phyloP scores from a whole-genome alignment of 2,113 vertebrate species.

The Connochaetes taurinus region DNA sequence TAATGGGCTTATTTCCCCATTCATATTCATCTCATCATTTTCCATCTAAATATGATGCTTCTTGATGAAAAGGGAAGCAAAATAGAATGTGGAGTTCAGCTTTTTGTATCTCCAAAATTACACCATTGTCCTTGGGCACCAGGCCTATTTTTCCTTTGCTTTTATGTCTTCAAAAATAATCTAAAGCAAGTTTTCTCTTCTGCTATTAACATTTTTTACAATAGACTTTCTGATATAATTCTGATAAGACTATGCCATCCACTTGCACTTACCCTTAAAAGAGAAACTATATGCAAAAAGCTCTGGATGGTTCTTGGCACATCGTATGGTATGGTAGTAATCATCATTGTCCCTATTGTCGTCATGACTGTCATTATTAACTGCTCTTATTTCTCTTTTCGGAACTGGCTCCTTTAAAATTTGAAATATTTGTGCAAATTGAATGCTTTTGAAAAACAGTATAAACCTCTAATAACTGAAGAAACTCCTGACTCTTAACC shows the following conservation, averaged over 20 bases:
- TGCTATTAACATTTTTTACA: neutral
- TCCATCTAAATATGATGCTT: neutral
- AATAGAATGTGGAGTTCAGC: neutral
- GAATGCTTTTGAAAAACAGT: constrained; percentile 16
- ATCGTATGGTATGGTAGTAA: neutral
- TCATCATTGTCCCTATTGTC: neutral
- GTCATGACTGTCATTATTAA: neutral
- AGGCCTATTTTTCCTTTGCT: neutral
- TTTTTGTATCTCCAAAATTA: neutral
- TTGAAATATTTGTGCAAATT: constrained; percentile 6
- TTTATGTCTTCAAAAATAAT: constrained; percentile 26
- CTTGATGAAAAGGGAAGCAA: neutral
- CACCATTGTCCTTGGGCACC: neutral
- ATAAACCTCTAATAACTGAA: constrained; percentile 26
- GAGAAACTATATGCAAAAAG: neutral
- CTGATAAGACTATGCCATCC: neutral
- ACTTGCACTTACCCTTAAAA: neutral
- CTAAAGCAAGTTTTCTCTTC: neutral
- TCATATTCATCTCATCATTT: neutral
- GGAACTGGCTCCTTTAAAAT: constrained; percentile 46
- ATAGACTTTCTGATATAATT: neutral
- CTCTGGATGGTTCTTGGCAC: neutral
- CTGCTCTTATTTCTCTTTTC: neutral
- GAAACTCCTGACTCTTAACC: constrained; percentile 51
- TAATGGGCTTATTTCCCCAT: neutral